These are phyloP conservation scores for Tridacna gigas DNA, from an alignment of 2,888 invertebrate genomes.

Conservation along the genomic window DNA sequence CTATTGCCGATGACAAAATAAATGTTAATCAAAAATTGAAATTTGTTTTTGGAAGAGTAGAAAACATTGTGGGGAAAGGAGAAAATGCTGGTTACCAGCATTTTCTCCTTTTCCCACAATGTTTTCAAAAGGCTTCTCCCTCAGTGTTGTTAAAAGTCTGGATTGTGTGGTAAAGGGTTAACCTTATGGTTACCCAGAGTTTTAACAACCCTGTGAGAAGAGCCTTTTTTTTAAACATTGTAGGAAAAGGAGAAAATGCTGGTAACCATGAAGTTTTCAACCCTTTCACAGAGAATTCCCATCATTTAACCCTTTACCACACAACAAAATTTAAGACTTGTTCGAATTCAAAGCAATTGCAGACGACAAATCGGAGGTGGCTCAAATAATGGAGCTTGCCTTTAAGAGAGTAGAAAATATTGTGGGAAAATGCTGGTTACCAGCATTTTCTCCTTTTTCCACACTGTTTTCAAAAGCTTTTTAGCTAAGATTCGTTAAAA, in stretches of 20 bases:
- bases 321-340: background rate
- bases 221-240: too few species aligned
- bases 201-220: too few species aligned
- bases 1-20: too few species aligned
- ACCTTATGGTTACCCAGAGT: background rate
- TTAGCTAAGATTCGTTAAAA: background rate
- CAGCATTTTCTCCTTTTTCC: background rate
- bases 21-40: too few species aligned
- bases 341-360: background rate
- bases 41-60: background rate
- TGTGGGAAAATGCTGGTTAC: background rate
- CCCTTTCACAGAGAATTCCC: background rate
- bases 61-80: background rate
- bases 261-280: background rate
- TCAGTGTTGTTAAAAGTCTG: too few species aligned
- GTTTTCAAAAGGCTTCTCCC: background rate
- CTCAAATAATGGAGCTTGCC: background rate
- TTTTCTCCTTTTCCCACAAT: background rate
- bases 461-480: background rate
- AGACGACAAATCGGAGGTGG: background rate
- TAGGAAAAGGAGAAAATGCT: background rate
- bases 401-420: background rate
- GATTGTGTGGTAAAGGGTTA: background rate
- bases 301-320: background rate
- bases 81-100: background rate